Base-by-base conservation (phyloP, 2,797 vertebrate species). In the Tauraco hartlaubi region DNA sequence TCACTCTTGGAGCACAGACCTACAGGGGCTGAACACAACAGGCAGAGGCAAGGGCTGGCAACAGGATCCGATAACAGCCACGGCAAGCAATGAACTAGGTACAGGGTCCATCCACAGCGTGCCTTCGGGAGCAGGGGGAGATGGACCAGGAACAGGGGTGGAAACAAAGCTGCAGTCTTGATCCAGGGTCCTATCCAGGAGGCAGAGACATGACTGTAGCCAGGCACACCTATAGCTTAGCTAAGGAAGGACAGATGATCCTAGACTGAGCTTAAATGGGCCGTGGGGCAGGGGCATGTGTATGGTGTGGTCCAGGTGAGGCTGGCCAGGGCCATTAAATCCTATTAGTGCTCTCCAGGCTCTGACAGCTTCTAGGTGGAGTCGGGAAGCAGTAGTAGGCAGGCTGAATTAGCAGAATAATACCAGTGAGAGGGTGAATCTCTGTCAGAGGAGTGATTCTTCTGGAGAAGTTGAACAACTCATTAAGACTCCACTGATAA, bases 181-280 rank as follows among this genome's bases (percentile, higher is more conserved):
- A 37, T 23, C 44, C 23, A 5, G 7, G 9, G 33, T n/a, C 67
- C 13, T 14, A 19, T 10, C 44, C 28, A 29, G 25, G 33, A 64
- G 11, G 16, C 29, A 64, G 41, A 46, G 15, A 19, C 9, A 1
- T 8, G 4, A 11, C 35, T 10, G 7, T 4, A 66, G 51, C 18
- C 35, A 58, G 12, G 15, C 15, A 11, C 15, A 28, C 22, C 43
- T n/a, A 11, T 19, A 20, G 13, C 1, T 1, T 5, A 28, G 26
- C 3, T 9, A 12, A 44, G 5, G 15, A 26, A 56, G 9, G 12
- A 5, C 3, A 3, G 1, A 3, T 1, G 4, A 28, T 15, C n/a
- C 11, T 25, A 22, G 52, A 6, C 44, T 39, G 51, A 39, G 46
- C 39, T 73, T 81, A 80, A 73, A 59, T 52, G 26, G 61, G 46